Conservation (phyloP, 2,888 invertebrate species). For the Trypoxylon attenuatum region DNA sequence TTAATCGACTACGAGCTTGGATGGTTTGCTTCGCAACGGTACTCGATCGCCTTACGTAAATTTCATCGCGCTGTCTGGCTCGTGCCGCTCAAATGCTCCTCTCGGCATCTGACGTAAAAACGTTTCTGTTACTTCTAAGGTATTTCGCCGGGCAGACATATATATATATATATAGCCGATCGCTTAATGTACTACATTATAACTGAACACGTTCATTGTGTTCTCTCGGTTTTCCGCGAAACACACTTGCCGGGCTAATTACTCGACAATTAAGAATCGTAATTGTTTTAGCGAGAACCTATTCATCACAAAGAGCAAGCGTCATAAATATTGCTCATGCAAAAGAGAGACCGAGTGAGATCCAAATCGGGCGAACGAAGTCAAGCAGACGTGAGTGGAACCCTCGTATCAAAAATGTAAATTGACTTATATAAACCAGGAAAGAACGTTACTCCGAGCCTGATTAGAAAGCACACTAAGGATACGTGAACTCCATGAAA, state of each 20-base stretch:
- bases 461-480: constrained; percentile 29
- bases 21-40: background rate
- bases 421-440: background rate
- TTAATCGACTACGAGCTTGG: constrained; percentile 6
- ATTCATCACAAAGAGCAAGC: too few relatives aligned
- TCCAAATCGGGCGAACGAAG: background rate
- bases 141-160: too few relatives aligned
- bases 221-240: background rate
- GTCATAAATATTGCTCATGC: background rate
- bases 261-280: background rate
- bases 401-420: too few relatives aligned
- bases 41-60: constrained; percentile 21
- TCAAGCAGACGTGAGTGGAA: too few relatives aligned
- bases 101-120: too few relatives aligned
- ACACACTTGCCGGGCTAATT: background rate
- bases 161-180: background rate
- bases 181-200: too few relatives aligned
- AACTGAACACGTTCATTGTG: background rate
- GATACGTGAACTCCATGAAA: constrained; percentile 28
- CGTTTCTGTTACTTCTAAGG: too few relatives aligned
- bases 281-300: too few relatives aligned
- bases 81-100: background rate
- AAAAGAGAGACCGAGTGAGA: background rate
- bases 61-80: constrained; percentile 11
- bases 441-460: constrained; percentile 1